These are phyloP conservation scores for Buceros bicornis DNA, from an alignment of 2,797 vertebrate species.

Conservation along the genomic window DNA sequence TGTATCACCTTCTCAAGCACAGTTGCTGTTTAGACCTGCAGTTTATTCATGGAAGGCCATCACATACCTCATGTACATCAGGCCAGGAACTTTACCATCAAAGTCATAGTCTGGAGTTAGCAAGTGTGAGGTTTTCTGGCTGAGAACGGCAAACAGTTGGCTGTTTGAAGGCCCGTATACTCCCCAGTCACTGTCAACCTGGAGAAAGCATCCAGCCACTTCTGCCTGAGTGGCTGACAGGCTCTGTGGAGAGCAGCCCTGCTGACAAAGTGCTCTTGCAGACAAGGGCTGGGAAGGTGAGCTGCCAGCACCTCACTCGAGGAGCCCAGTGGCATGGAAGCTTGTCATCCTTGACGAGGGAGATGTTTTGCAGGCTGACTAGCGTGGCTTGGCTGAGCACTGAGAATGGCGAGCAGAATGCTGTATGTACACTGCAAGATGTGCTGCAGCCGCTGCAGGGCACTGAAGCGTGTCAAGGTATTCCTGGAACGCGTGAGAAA, in stretches of 20 bases:
- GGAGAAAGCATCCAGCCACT: not conserved
- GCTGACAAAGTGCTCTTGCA: not conserved
- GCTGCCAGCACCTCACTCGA: not conserved
- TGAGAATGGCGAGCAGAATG: not conserved
- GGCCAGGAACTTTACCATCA: not conserved
- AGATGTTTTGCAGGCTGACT: not conserved
- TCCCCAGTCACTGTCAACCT: not conserved
- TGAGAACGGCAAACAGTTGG: not conserved
- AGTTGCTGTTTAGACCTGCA: not conserved
- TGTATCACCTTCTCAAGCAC: not conserved
- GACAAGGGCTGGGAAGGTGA: not conserved
- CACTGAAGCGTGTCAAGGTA: not conserved
- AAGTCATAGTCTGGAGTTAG: not conserved
- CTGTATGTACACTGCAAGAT: not conserved
- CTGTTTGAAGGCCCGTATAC: accelerated
- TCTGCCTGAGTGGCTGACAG: not conserved
- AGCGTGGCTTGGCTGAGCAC: not conserved
- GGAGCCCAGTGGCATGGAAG: not conserved
- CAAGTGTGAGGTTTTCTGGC: not conserved
- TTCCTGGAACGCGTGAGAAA: not conserved
- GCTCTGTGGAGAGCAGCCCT: not conserved
- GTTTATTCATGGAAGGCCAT: not conserved
- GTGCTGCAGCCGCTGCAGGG: not conserved
- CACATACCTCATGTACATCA: not conserved
- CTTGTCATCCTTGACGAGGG: too few species aligned